Conservation (phyloP, 2,113 vertebrate genomes). For the Apaloderma vittatum region DNA sequence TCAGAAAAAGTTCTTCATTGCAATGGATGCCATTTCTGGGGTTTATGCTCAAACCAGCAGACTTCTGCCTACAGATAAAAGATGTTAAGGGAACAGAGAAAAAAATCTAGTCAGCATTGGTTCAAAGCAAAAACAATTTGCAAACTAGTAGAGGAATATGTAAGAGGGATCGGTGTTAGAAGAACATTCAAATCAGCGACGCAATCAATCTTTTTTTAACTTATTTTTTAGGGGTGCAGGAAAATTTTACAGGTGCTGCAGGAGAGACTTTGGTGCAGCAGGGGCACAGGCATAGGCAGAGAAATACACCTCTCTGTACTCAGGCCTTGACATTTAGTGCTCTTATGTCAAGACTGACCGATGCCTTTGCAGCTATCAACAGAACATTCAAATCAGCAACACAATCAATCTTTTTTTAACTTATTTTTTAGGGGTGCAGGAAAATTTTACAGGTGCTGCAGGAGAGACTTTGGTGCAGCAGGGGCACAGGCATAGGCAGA, state of each 20-base stretch:
- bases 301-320: neutral
- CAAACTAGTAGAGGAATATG: neutral
- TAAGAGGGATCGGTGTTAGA: neutral
- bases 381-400: neutral
- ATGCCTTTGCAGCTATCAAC: neutral
- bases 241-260: neutral
- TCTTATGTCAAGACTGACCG: neutral
- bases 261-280: neutral
- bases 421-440: neutral
- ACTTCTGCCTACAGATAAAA: neutral
- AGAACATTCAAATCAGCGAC: neutral
- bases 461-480: neutral
- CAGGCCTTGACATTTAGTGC: neutral
- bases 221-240: neutral
- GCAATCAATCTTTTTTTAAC: neutral
- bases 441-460: neutral
- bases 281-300: neutral
- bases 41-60: neutral
- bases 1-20: neutral
- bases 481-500: neutral
- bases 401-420: neutral
- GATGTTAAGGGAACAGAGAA: neutral
- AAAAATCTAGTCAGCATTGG: neutral
- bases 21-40: fast-evolving
- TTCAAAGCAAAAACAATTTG: neutral